Conservation (phyloP, 2,888 invertebrate genomes). For the Ptycholaimellus sp. region DNA sequence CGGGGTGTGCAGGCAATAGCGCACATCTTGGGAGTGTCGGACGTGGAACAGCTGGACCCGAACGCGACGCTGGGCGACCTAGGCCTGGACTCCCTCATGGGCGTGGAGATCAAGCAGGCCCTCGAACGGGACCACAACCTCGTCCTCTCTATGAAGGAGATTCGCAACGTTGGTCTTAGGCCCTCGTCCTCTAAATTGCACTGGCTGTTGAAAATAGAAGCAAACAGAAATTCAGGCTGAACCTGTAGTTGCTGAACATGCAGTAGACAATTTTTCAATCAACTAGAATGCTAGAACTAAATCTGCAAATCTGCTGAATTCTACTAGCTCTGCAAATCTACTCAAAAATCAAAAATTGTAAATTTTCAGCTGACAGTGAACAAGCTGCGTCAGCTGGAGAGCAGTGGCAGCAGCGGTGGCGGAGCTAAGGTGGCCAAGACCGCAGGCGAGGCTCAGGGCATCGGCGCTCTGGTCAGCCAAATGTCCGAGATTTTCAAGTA, state of each 20-base stretch:
- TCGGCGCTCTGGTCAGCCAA: not conserved
- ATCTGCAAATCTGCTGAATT: too few relatives aligned
- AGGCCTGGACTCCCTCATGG: constrained; percentile 95
- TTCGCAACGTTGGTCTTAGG: constrained; percentile 36
- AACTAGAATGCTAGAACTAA: too few relatives aligned
- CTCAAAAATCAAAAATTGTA: not conserved
- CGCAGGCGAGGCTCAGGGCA: constrained; percentile 6
- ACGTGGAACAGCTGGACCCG: constrained; percentile 49
- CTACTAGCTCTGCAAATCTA: not conserved
- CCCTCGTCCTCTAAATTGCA: not conserved
- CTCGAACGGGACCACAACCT: constrained; percentile 47
- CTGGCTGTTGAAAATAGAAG: too few relatives aligned
- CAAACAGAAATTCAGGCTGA: too few relatives aligned
- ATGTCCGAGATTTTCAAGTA: not conserved
- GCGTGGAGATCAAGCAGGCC: constrained; percentile 68
- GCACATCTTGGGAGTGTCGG: constrained; percentile 46
- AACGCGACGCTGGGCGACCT: constrained; percentile 63
- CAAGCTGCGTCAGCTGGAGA: constrained; percentile 38
- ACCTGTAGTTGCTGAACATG: too few relatives aligned
- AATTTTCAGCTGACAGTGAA: constrained; percentile 43
- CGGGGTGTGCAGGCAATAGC: constrained; percentile 24
- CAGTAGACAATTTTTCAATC: too few relatives aligned
- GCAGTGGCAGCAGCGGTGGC: constrained; percentile 15
- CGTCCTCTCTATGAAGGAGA: constrained; percentile 66
- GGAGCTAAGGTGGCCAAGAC: constrained; percentile 29